phyloP scores from a whole-genome alignment of 2,888 invertebrate genomes.

The Dryadula phaetusa region DNA sequence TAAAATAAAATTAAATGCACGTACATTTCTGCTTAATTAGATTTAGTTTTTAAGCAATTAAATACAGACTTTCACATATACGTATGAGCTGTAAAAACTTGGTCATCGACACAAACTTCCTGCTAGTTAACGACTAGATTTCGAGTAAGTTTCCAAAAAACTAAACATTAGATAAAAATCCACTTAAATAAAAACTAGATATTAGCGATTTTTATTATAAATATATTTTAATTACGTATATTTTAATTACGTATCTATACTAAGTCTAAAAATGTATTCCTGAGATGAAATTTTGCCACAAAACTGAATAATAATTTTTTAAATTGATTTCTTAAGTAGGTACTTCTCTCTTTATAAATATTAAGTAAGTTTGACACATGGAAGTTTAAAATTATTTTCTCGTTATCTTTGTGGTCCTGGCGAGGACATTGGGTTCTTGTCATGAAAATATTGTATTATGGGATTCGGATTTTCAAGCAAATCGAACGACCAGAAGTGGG shows the following conservation, averaged over 20 bases:
- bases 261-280: neutral
- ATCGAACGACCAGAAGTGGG: neutral
- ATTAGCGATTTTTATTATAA: neutral
- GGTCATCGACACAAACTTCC: conserved; percentile 17
- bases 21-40: conserved; percentile 8
- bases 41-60: conserved; percentile 12
- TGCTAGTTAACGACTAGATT: neutral
- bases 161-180: neutral
- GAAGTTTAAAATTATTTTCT: too few relatives aligned
- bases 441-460: neutral
- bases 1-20: conserved; percentile 6
- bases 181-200: neutral
- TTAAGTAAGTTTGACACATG: neutral
- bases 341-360: neutral
- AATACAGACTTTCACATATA: conserved; percentile 12
- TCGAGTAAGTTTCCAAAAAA: neutral
- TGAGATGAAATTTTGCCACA: neutral
- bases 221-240: neutral
- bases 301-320: neutral
- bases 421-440: neutral
- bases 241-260: neutral
- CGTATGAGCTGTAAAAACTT: conserved; percentile 6
- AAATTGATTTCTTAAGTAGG: too few relatives aligned
- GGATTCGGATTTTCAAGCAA: neutral
- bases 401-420: too few relatives aligned